Conservation (phyloP, 2,888 invertebrate species). For the Eucriotettix oculatus region DNA sequence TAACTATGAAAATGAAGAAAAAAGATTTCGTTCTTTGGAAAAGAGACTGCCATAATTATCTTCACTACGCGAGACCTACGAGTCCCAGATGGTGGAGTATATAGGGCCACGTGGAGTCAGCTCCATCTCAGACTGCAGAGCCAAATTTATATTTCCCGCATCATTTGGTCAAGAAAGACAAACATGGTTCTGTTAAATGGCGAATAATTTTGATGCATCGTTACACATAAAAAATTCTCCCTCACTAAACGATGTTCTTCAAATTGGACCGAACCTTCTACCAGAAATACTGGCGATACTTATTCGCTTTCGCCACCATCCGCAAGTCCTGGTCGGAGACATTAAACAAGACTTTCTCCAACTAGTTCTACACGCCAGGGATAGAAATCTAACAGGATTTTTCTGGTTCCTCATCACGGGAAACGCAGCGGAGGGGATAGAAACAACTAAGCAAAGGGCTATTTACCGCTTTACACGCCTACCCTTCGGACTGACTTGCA, state of each 20-base stretch:
- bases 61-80: constrained; percentile 27
- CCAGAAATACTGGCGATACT: background rate
- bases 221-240: background rate
- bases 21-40: background rate
- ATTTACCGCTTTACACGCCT: background rate
- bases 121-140: background rate
- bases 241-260: background rate
- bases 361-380: background rate
- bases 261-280: constrained; percentile 1
- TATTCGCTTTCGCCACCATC: too few relatives aligned
- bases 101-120: background rate
- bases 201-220: background rate
- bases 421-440: background rate
- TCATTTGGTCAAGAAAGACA: background rate
- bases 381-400: constrained; percentile 1
- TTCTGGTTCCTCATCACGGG: background rate
- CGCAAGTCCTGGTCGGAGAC: background rate
- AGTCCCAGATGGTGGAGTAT: constrained; percentile 20
- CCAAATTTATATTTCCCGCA: background rate
- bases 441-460: background rate
- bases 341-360: background rate
- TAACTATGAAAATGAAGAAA: background rate
- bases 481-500: background rate
- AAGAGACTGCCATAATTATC: constrained; percentile 27
- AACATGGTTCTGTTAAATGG: background rate